Percentiles rank a stretch among this genome's conserved stretches.
phyloP scores from a whole-genome alignment of 2,797 vertebrate species.

The Lindbergichthys nudifrons region DNA sequence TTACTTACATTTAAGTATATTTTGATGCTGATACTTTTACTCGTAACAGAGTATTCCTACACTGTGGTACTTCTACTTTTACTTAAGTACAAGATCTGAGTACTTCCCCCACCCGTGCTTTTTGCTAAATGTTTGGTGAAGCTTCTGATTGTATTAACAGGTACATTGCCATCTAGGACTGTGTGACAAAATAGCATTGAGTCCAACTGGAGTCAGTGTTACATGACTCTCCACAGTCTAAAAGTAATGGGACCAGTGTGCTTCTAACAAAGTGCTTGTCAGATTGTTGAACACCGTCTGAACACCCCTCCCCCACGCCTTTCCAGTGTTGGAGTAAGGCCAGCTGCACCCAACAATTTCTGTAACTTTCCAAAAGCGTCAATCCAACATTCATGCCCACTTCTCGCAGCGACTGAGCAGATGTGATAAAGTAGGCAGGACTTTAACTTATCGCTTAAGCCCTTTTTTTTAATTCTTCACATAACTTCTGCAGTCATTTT shows the following conservation, averaged over 20 bases:
- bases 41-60: too few species aligned
- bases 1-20: too few species aligned
- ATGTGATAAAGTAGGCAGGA: neutral
- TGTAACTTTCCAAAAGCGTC: constrained; percentile 5
- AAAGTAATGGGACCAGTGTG: neutral
- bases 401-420: neutral
- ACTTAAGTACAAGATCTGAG: too few species aligned
- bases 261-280: neutral
- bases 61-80: too few species aligned
- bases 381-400: neutral
- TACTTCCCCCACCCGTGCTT: too few species aligned
- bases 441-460: neutral
- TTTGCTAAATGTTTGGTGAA: neutral
- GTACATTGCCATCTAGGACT: neutral
- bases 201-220: neutral
- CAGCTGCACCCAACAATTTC: neutral
- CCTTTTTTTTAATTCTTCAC: neutral
- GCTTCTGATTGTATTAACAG: neutral
- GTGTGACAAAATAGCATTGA: neutral
- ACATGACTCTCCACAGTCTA: neutral
- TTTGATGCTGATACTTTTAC: too few species aligned
- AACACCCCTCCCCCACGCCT: neutral
- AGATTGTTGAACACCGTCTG: constrained; percentile 7
- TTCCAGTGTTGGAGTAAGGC: neutral
- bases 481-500: constrained; percentile 6